Conservation (phyloP, 2,888 invertebrate species). For the Dicyrtomina minuta region DNA sequence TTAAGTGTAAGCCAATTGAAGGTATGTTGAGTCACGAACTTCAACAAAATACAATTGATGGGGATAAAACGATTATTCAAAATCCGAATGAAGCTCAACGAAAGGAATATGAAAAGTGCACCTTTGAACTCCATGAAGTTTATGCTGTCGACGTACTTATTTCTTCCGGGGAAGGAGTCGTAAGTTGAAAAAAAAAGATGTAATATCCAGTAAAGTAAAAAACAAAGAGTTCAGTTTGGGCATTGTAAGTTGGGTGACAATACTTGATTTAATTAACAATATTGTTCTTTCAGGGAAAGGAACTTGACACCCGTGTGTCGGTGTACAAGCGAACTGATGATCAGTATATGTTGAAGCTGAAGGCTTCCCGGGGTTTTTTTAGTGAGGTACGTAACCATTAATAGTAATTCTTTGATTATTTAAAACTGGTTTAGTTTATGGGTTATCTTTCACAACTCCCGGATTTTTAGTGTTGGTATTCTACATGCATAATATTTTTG, state of each 20-base stretch:
- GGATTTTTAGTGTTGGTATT: not conserved
- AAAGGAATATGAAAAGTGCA: conserved; percentile 95
- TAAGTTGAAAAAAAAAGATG: conserved; percentile 58
- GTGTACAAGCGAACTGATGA: conserved; percentile 98
- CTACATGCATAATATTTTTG: not conserved
- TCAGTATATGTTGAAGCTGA: conserved; percentile 93
- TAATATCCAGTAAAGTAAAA: too few species aligned
- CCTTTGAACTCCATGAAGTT: conserved; percentile 93
- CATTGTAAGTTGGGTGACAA: too few species aligned
- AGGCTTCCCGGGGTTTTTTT: conserved; percentile 89
- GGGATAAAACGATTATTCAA: conserved; percentile 95
- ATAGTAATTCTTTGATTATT: conserved; percentile 3
- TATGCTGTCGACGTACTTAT: conserved; percentile 98
- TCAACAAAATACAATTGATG: conserved; percentile 94
- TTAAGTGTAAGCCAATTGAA: conserved; percentile 96
- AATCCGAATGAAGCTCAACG: conserved; percentile 96
- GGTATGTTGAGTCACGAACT: conserved; percentile 94
- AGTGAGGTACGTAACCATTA: conserved; percentile 65
- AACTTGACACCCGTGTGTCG: conserved; percentile 91
- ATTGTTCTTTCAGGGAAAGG: conserved; percentile 74
- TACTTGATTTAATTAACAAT: not conserved
- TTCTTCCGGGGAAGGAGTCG: conserved; percentile 91
- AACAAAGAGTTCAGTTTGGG: too few species aligned
- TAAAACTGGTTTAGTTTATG: not conserved
- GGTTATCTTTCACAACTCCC: not conserved